Conservation (phyloP, 2,888 invertebrate genomes). For the Cephus sareptanus region DNA sequence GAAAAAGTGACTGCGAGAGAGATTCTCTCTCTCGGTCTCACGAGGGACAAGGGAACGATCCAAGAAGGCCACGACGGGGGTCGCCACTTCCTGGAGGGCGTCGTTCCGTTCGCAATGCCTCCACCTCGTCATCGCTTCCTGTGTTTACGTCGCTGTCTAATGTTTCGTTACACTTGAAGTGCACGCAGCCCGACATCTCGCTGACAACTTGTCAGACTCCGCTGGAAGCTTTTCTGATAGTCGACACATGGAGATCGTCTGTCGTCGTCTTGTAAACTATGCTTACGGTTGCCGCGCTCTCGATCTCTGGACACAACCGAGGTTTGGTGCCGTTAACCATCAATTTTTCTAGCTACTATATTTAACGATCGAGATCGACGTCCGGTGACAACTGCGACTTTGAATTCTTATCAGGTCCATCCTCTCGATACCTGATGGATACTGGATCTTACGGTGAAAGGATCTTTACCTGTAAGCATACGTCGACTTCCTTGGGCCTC, state of each 20-base stretch:
- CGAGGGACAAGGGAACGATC: no score
- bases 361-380: no score
- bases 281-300: slow-evolving; percentile 27
- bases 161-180: slow-evolving; percentile 42
- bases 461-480: no score
- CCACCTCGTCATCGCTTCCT: slow-evolving; percentile 43
- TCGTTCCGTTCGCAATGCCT: slow-evolving; percentile 14
- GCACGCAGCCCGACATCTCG: slow-evolving; percentile 33
- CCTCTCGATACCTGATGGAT: no score
- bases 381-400: no score
- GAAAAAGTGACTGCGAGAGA: slow-evolving; percentile 5
- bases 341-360: no score
- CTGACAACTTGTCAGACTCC: slow-evolving; percentile 53
- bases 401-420: no score
- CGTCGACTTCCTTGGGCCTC: no score
- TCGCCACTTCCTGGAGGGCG: slow-evolving; percentile 44
- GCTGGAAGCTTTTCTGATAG: slow-evolving; percentile 43
- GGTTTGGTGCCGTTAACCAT: no score
- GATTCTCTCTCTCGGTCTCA: neutral
- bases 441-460: no score
- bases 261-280: slow-evolving; percentile 40
- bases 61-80: slow-evolving; percentile 26
- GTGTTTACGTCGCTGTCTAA: slow-evolving; percentile 46
- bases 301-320: neutral
- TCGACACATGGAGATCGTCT: slow-evolving; percentile 45